A percentile compares a stretch with the other conserved stretches of the same genome.
Evolutionary conservation across 2,888 invertebrate species (phyloP).

Genomic region (Caenorhabditis sp.): DNA sequence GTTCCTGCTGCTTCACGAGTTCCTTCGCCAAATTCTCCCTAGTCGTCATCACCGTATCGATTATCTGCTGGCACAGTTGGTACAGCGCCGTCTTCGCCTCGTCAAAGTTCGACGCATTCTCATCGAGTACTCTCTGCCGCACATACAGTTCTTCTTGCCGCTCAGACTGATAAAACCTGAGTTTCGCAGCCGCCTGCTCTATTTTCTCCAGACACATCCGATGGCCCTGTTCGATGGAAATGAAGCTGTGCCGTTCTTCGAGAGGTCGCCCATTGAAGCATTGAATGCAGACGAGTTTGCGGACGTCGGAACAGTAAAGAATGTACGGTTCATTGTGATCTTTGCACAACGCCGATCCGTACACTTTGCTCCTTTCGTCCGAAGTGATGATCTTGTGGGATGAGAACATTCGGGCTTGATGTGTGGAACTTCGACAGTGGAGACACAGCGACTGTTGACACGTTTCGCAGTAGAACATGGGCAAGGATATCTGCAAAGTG

Average conservation of each 20-base stretch:
- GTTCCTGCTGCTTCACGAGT: conserved; percentile 80
- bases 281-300: conserved; percentile 86
- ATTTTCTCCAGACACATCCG: conserved; percentile 85
- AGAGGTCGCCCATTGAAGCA: conserved; percentile 84
- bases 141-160: conserved; percentile 85
- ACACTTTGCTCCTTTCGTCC: conserved; percentile 80
- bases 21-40: conserved; percentile 84
- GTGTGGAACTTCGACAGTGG: conserved; percentile 85
- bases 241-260: conserved; percentile 83
- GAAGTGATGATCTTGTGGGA: conserved; percentile 86
- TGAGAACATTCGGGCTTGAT: conserved; percentile 87
- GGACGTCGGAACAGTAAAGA: conserved; percentile 85
- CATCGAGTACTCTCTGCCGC: conserved; percentile 84
- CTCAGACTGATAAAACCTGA: conserved; percentile 81
- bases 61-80: conserved; percentile 84
- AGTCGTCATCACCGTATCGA: conserved; percentile 84
- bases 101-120: conserved; percentile 84
- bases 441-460: conserved; percentile 86
- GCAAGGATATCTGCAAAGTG: conserved; percentile 79
- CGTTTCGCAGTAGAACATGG: conserved; percentile 88
- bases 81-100: conserved; percentile 77
- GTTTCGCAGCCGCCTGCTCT: conserved; percentile 83
- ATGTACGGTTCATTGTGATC: conserved; percentile 86
- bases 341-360: conserved; percentile 81
- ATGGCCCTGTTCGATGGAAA: conserved; percentile 87